These are phyloP conservation scores for Omphaloscelis lunosa DNA, from an alignment of 2,888 invertebrate species.

Conservation along the genomic window DNA sequence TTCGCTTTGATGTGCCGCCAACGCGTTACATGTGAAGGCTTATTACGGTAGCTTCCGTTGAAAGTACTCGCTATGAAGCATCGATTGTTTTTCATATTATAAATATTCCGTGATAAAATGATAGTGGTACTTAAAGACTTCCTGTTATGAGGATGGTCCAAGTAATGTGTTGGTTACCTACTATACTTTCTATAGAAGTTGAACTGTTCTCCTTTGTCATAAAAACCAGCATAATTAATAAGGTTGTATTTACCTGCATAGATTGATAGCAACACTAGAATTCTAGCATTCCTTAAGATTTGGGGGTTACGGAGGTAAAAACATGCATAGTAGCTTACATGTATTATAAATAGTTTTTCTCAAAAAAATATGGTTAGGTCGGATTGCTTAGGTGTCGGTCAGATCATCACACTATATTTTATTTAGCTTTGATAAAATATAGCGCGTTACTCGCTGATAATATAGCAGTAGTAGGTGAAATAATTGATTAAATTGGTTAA, in stretches of 20 bases:
- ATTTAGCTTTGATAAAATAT: too few relatives aligned
- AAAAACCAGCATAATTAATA: not conserved
- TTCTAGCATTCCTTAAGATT: too few relatives aligned
- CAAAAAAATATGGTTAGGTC: too few relatives aligned
- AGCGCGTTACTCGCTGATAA: too few relatives aligned
- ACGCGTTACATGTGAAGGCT: conserved; percentile 40
- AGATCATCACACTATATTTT: too few relatives aligned
- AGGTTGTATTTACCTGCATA: not conserved
- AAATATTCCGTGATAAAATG: conserved; percentile 51
- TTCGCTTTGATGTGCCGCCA: conserved; percentile 60
- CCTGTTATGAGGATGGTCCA: conserved; percentile 10
- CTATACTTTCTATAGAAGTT: not conserved
- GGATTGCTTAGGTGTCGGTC: too few relatives aligned
- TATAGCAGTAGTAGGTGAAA: too few relatives aligned
- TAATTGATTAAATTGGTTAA: too few relatives aligned
- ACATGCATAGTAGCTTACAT: too few relatives aligned
- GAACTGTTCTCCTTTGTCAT: not conserved
- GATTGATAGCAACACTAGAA: not conserved
- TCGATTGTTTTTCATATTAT: conserved; percentile 50
- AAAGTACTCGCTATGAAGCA: conserved; percentile 28
- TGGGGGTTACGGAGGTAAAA: too few relatives aligned
- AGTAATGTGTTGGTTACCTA: not conserved
- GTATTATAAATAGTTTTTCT: too few relatives aligned
- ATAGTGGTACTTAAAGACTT: conserved; percentile 30
- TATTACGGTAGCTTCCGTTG: conserved; percentile 63